These are phyloP conservation scores for Mystacornis crossleyi DNA, from an alignment of 2,113 vertebrate species.

Conservation along the genomic window DNA sequence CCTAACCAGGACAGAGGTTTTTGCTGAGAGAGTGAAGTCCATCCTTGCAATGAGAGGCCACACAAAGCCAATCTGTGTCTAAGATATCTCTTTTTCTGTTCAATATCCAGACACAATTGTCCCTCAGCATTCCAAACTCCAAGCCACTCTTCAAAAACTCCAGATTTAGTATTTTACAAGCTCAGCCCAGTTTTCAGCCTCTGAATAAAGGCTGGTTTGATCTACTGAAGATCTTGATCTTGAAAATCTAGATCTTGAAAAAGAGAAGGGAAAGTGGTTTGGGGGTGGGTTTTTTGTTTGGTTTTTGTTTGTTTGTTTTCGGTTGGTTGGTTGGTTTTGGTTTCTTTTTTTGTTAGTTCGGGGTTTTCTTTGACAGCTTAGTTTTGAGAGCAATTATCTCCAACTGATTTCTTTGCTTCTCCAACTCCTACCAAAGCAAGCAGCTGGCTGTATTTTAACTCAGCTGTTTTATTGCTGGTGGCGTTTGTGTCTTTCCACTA, in stretches of 20 bases:
- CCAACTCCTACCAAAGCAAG: background rate
- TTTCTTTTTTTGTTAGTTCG: background rate
- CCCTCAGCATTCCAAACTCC: background rate
- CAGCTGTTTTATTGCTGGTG: background rate
- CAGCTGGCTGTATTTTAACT: background rate
- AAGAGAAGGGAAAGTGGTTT: background rate
- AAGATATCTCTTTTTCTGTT: background rate
- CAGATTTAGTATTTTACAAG: background rate
- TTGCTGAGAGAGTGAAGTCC: background rate
- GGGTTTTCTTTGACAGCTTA: background rate
- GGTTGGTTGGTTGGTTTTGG: background rate
- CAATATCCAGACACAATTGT: background rate
- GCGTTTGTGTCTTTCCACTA: background rate
- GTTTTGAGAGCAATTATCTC: background rate
- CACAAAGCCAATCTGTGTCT: background rate
- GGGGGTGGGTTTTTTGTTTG: background rate
- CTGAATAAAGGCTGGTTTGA: background rate
- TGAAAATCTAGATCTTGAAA: no score
- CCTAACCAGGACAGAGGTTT: background rate
- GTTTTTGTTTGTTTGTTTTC: background rate
- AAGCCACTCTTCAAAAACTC: background rate
- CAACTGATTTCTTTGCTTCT: background rate
- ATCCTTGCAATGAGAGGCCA: background rate
- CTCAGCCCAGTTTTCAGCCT: background rate
- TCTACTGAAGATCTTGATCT: background rate